Evolutionary conservation across 2,888 invertebrate species (phyloP).

Genomic region (Drosophila pseudotakahashii): DNA sequence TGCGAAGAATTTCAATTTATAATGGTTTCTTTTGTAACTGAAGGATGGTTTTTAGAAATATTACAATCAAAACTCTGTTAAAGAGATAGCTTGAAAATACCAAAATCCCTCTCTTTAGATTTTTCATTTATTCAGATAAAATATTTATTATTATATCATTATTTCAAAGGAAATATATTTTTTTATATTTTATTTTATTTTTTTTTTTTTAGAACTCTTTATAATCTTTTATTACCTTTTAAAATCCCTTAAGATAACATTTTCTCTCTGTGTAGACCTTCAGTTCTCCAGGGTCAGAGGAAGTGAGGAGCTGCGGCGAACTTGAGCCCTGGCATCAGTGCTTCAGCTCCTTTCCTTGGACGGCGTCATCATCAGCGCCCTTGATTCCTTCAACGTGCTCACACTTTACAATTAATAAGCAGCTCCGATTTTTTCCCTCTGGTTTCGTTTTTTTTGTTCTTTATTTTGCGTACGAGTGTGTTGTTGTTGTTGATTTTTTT

Average conservation of each 20-base stretch:
- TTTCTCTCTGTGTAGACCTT: slow-evolving; percentile 19
- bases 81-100: no score
- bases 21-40: no score
- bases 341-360: slow-evolving; percentile 30
- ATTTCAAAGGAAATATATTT: no score
- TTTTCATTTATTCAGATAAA: no score
- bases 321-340: slow-evolving; percentile 41
- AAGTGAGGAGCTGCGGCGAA: slow-evolving; percentile 12
- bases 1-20: no score
- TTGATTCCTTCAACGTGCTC: slow-evolving; percentile 76
- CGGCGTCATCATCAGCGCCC: slow-evolving; percentile 69
- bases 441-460: slow-evolving; percentile 18
- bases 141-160: no score
- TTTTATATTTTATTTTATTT: no score
- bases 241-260: background rate
- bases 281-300: slow-evolving; percentile 2
- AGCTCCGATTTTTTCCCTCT: slow-evolving; percentile 52
- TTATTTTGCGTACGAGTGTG: slow-evolving; percentile 5
- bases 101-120: no score
- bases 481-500: slow-evolving; percentile 19
- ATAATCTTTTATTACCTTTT: no score
- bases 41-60: no score
- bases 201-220: no score
- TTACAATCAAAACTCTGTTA: no score
- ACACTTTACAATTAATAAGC: slow-evolving; percentile 80